These are phyloP conservation scores for Aleadryas rufinucha DNA, from an alignment of 2,113 vertebrate genomes.

Conservation along the genomic window DNA sequence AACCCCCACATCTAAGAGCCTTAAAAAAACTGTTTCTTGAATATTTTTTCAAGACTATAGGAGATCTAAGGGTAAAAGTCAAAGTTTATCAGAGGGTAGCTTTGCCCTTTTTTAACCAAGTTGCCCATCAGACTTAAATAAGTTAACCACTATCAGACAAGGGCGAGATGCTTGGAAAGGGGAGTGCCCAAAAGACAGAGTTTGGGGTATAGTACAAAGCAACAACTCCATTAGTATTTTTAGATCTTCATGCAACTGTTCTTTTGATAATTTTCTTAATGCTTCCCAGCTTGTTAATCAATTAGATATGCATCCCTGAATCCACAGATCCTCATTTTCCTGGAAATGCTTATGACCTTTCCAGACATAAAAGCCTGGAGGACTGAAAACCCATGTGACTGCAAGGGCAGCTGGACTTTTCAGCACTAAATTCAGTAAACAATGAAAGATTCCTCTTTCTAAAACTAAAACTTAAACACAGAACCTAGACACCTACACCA, in stretches of 20 bases:
- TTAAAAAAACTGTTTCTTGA: background rate
- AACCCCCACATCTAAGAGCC: background rate
- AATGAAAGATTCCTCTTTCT: background rate
- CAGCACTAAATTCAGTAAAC: background rate
- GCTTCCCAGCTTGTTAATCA: background rate
- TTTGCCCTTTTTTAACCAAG: background rate
- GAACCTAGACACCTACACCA: background rate
- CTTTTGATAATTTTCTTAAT: background rate
- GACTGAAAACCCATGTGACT: background rate
- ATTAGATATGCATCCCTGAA: background rate
- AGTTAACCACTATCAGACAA: background rate
- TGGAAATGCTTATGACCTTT: background rate
- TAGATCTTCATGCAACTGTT: background rate
- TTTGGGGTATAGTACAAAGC: background rate
- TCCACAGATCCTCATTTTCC: background rate
- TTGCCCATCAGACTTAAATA: background rate
- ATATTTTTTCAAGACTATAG: background rate
- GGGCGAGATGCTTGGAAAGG: background rate
- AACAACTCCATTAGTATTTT: background rate
- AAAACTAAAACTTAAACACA: background rate
- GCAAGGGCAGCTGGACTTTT: background rate
- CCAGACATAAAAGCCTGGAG: background rate
- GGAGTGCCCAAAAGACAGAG: background rate
- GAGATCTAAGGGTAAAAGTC: background rate
- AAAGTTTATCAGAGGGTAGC: background rate